phyloP scores from a whole-genome alignment of 2,797 vertebrate genomes.

The Lutjanus campechanus region DNA sequence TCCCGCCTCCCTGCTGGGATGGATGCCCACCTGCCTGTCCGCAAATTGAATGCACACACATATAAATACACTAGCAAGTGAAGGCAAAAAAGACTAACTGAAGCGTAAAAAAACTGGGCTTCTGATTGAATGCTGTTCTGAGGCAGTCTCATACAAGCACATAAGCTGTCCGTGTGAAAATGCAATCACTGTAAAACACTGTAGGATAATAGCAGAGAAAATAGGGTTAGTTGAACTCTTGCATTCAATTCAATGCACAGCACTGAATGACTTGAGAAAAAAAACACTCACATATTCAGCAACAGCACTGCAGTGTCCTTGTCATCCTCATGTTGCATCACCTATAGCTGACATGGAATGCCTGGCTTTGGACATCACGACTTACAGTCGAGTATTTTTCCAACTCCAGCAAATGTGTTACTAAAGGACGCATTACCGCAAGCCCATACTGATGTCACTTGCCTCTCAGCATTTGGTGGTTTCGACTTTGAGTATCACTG shows the following conservation, averaged over 20 bases:
- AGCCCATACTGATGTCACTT: slow-evolving; percentile 14
- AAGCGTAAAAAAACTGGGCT: slow-evolving; percentile 22
- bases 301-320: slow-evolving; percentile 21
- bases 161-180: slow-evolving; percentile 34
- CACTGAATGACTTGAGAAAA: slow-evolving; percentile 27
- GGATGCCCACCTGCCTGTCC: slow-evolving; percentile 32
- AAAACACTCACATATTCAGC: slow-evolving; percentile 26
- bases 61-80: slow-evolving; percentile 18
- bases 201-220: slow-evolving; percentile 16
- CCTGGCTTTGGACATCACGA: slow-evolving; percentile 8
- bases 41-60: slow-evolving; percentile 40
- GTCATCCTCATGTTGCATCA: slow-evolving; percentile 41
- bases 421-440: not conserved
- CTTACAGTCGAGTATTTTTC: not conserved
- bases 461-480: not conserved
- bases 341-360: slow-evolving; percentile 11
- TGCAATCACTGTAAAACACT: slow-evolving; percentile 27
- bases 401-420: not conserved
- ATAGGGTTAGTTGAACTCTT: slow-evolving; percentile 5
- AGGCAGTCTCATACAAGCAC: slow-evolving; percentile 21
- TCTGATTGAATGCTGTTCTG: slow-evolving; percentile 29
- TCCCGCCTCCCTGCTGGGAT: slow-evolving; percentile 14
- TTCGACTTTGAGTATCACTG: not conserved
- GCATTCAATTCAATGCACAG: slow-evolving; percentile 15
- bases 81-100: slow-evolving; percentile 30